Percentiles rank a stretch among this genome's conserved stretches.
These are phyloP conservation scores for Epinephelus moara DNA, from an alignment of 2,113 vertebrate species.

Conservation along the genomic window DNA sequence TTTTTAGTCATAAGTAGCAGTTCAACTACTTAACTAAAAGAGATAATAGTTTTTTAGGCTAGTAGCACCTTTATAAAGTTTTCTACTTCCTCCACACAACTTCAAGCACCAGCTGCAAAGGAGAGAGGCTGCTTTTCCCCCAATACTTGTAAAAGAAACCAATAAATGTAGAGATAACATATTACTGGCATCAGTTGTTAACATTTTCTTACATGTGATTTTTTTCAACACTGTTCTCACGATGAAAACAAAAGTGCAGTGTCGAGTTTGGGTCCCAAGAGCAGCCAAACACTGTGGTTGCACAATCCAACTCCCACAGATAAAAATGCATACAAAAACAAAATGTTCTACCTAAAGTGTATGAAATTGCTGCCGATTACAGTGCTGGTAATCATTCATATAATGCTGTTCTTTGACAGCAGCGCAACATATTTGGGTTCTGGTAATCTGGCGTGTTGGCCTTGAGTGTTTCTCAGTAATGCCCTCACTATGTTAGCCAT, in stretches of 20 bases:
- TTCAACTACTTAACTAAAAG: neutral
- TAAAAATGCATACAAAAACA: slow-evolving; percentile 23
- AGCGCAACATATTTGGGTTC: slow-evolving; percentile 26
- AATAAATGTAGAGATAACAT: neutral
- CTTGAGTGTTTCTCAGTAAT: slow-evolving; percentile 45
- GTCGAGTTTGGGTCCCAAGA: slow-evolving; percentile 4
- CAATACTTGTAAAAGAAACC: neutral
- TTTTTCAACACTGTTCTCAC: slow-evolving; percentile 27
- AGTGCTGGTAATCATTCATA: slow-evolving; percentile 19
- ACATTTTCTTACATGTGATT: neutral
- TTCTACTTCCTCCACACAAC: neutral
- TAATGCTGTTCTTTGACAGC: slow-evolving; percentile 40
- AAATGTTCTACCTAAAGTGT: slow-evolving; percentile 9
- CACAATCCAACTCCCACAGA: slow-evolving; percentile 10
- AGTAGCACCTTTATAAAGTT: neutral
- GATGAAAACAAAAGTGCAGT: slow-evolving; percentile 33
- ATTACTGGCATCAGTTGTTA: neutral
- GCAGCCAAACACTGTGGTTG: slow-evolving; percentile 4
- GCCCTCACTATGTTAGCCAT: slow-evolving; percentile 45
- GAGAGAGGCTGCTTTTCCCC: neutral
- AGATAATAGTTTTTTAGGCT: neutral
- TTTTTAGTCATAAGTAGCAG: neutral
- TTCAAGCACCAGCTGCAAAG: neutral
- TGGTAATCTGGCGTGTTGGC: slow-evolving; percentile 51
- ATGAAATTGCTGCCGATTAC: slow-evolving; percentile 43